Evolutionary conservation across 2,888 invertebrate genomes (phyloP).

Genomic region (Ophion slaviceki): DNA sequence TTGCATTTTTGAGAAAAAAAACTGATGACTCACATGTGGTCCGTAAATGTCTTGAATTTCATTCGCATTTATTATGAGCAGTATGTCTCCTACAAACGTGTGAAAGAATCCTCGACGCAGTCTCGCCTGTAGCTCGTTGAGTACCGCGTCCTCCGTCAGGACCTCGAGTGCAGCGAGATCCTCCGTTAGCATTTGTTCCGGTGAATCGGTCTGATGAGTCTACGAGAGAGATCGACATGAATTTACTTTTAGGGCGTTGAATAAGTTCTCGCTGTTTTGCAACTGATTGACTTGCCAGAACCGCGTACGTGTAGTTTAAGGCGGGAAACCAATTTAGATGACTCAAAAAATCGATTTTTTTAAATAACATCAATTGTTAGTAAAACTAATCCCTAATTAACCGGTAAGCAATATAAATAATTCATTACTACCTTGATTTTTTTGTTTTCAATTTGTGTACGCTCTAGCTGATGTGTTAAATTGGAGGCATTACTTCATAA

Average conservation of each 20-base stretch:
- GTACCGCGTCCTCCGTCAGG: conserved; percentile 89
- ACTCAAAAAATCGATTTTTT: too few species aligned
- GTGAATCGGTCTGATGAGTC: conserved; percentile 82
- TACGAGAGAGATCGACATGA: conserved; percentile 53
- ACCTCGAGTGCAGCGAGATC: conserved; percentile 92
- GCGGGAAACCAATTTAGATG: too few species aligned
- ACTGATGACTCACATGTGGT: conserved; percentile 85
- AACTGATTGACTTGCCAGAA: too few species aligned
- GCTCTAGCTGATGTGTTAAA: too few species aligned
- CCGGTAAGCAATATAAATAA: too few species aligned
- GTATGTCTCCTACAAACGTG: conserved; percentile 92
- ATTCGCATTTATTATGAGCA: conserved; percentile 92
- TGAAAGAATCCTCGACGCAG: conserved; percentile 88
- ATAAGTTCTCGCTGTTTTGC: too few species aligned
- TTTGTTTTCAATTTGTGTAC: not conserved
- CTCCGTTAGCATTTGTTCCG: conserved; percentile 91
- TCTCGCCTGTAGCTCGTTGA: conserved; percentile 89
- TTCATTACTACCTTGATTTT: not conserved
- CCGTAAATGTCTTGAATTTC: conserved; percentile 89
- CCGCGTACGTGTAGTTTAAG: too few species aligned
- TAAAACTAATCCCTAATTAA: too few species aligned
- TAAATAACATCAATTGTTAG: too few species aligned
- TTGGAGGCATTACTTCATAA: too few species aligned
- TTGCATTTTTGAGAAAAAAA: too few species aligned
- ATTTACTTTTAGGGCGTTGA: not conserved